Percentiles rank a stretch among this genome's conserved stretches.
These are phyloP conservation scores for Proterorhinus semilunaris DNA, from an alignment of 2,113 vertebrate genomes.

Conservation along the genomic window DNA sequence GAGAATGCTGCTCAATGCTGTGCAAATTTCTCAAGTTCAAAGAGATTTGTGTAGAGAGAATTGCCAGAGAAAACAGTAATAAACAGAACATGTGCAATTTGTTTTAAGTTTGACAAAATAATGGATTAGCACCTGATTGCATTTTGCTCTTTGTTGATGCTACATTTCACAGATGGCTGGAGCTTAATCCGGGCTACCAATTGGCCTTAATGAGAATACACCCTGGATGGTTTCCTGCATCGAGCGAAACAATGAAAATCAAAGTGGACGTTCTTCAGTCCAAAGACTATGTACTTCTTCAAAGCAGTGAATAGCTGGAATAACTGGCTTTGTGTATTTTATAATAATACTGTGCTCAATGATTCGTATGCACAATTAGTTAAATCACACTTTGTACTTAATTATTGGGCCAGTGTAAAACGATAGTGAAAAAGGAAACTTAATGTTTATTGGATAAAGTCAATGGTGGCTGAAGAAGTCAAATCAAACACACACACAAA, in stretches of 20 bases:
- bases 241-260: no score
- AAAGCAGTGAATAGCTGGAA: no score
- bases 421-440: not conserved
- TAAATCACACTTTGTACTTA: no score
- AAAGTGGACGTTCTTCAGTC: no score
- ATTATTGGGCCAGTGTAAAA: not conserved
- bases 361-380: no score
- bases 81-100: conserved; percentile 47
- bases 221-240: no score
- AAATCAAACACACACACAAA: not conserved
- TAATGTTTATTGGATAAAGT: not conserved
- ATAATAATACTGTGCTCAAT: no score
- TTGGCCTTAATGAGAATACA: not conserved
- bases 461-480: not conserved
- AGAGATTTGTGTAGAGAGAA: conserved; percentile 57
- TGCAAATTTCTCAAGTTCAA: conserved; percentile 68
- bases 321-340: no score
- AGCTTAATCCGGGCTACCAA: not conserved
- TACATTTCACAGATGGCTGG: not conserved
- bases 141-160: not conserved
- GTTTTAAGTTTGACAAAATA: not conserved
- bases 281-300: no score
- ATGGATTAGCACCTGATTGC: not conserved
- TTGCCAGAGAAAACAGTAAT: conserved; percentile 60
- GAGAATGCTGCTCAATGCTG: conserved; percentile 43